Evolutionary conservation across 2,888 invertebrate species (phyloP).

Genomic region (Trisateles emortualis): DNA sequence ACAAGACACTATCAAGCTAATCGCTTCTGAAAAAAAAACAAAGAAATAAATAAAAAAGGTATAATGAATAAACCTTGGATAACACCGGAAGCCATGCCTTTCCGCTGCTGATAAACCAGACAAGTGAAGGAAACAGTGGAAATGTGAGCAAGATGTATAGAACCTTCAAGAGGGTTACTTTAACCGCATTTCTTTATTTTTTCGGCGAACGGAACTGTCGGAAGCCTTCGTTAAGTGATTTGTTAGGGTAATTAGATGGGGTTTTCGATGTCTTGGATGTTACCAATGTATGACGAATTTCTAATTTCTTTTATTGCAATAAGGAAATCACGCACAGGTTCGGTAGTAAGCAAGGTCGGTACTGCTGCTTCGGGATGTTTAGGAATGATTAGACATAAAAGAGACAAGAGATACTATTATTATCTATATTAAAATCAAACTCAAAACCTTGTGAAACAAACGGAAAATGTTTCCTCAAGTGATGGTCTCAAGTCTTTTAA

Average conservation of each 20-base stretch:
- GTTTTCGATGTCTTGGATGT: constrained; percentile 1
- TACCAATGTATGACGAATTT: no score
- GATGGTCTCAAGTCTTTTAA: no score
- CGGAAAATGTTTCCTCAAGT: no score
- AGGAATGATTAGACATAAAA: no score
- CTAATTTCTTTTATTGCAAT: no score
- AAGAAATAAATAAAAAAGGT: constrained; percentile 47
- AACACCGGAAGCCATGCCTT: constrained; percentile 80
- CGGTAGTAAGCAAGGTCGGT: no score
- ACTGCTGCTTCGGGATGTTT: no score
- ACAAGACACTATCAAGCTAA: constrained; percentile 58
- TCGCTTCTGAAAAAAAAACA: constrained; percentile 53
- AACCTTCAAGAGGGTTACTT: constrained; percentile 59
- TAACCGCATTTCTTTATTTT: constrained; percentile 46
- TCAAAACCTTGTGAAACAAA: no score
- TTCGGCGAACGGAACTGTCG: constrained; percentile 54
- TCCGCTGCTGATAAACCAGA: constrained; percentile 77
- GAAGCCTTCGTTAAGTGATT: constrained; percentile 66
- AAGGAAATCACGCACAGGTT: no score
- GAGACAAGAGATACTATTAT: no score
- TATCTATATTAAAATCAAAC: no score
- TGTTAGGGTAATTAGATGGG: constrained; percentile 65
- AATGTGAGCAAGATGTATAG: constrained; percentile 74
- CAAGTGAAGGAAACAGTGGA: constrained; percentile 76
- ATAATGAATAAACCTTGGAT: constrained; percentile 66